Evolutionary conservation across 2,113 vertebrate species (phyloP), one percentile per base, ranked within the genome.

Genomic region (Colius striatus): DNA sequence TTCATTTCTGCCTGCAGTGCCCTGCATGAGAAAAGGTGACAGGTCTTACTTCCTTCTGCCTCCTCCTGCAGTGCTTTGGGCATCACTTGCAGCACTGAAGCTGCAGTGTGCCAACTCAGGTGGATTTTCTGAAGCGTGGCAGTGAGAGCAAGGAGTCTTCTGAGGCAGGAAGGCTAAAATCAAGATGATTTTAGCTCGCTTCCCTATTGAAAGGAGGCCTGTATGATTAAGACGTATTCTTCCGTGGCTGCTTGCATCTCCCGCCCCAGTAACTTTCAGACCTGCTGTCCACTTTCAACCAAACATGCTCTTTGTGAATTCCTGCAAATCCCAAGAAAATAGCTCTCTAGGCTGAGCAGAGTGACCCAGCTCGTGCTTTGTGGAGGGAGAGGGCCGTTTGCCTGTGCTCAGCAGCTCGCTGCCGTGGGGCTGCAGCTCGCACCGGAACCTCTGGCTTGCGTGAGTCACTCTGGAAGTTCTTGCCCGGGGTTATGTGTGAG

Each of bases 401-500:
- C 16, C 65, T 51, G 18, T 79, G 27, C 75, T 2, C 6, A 5
- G 60, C 13, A 27, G 27, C 36, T 61, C 5, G 3, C 25, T 82
- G 85, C 78, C 14, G 7, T 68, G 67, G 67, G 94, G 22, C 81
- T 60, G 57, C 66, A 20, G 73, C 55, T 70, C 3, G 6, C 50
- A 10, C 58, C 6, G 55, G 27, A 34, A 41, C 65, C 38, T 65
- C 65, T 23, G 73, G 4, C 78, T 48, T 16, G 23, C 3, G 11
- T 93, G 92, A 94, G 83, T 92, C 91, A 65, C 83, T 51, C 57
- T 20, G 71, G 93, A 86, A 95, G 77, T 74, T 95, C 80, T 80
- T 51, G 67, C 93, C 84, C 0, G 50, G 65, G 91, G 91, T 50
- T 68, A 77, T 36, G 55, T 55, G n/a, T 92, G 80, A 53, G n/a